These are phyloP conservation scores for Euzophera pinguis DNA, from an alignment of 2,888 invertebrate species.

Conservation along the genomic window DNA sequence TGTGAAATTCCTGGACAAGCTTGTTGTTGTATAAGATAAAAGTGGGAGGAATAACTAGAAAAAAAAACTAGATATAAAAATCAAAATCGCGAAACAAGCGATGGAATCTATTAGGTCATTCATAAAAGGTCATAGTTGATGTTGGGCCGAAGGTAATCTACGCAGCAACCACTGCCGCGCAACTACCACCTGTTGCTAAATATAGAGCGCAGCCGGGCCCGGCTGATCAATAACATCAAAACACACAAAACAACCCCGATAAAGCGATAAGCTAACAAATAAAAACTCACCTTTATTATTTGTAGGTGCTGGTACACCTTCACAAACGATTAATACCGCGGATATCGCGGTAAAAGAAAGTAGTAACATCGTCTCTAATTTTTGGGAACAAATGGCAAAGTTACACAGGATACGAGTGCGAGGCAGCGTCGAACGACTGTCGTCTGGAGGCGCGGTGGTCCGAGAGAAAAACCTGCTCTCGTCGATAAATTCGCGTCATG, in stretches of 20 bases:
- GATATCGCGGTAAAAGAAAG: conserved; percentile 62
- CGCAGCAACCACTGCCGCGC: conserved; percentile 52
- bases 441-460: conserved; percentile 50
- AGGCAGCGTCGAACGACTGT: conserved; percentile 60
- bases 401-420: conserved; percentile 48
- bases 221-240: conserved; percentile 57
- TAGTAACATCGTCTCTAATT: conserved; percentile 52
- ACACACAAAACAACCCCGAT: conserved; percentile 42
- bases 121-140: conserved; percentile 44
- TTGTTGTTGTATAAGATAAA: too few species aligned
- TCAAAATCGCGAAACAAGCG: conserved; percentile 6
- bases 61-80: background rate
- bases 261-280: conserved; percentile 16
- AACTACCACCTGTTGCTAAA: conserved; percentile 73
- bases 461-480: conserved; percentile 56
- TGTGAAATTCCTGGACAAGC: too few species aligned
- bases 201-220: conserved; percentile 57
- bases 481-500: conserved; percentile 77
- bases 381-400: conserved; percentile 25
- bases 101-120: conserved; percentile 23
- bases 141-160: conserved; percentile 36
- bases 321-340: conserved; percentile 59
- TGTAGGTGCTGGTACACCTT: conserved; percentile 62
- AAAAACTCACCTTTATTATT: conserved; percentile 60
- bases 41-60: too few species aligned